Percentiles rank a stretch among this genome's conserved stretches.
Evolutionary conservation across 2,888 invertebrate genomes (phyloP).

Genomic region (Biston stratarius): DNA sequence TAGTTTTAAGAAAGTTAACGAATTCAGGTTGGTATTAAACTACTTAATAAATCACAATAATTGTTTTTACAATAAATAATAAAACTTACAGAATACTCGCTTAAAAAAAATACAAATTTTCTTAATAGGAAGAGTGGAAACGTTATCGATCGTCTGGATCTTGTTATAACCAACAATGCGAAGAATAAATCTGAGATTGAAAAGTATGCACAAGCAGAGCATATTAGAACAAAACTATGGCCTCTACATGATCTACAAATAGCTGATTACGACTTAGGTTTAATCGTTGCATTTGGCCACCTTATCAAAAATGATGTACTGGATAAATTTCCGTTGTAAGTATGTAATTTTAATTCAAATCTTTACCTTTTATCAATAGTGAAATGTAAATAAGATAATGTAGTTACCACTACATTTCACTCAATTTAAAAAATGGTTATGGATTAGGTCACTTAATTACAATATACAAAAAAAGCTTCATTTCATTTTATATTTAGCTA

Average conservation of each 20-base stretch:
- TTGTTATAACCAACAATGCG: slow-evolving; percentile 89
- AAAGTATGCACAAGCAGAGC: slow-evolving; percentile 88
- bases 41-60: not conserved
- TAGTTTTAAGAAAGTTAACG: slow-evolving; percentile 89
- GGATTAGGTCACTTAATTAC: too few relatives aligned
- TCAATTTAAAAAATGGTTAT: too few relatives aligned
- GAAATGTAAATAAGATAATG: too few relatives aligned
- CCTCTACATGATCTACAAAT: slow-evolving; percentile 77
- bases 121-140: slow-evolving; percentile 82
- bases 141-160: slow-evolving; percentile 86
- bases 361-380: too few relatives aligned
- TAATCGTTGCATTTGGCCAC: slow-evolving; percentile 97
- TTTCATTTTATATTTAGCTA: too few relatives aligned
- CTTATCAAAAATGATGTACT: slow-evolving; percentile 93
- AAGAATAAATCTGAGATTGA: slow-evolving; percentile 88
- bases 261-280: slow-evolving; percentile 91
- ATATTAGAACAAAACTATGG: slow-evolving; percentile 89
- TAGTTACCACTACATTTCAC: too few relatives aligned
- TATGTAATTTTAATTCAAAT: slow-evolving; percentile 46
- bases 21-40: slow-evolving; percentile 84
- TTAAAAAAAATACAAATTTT: slow-evolving; percentile 1
- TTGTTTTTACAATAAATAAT: not conserved
- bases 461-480: too few relatives aligned
- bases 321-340: slow-evolving; percentile 93
- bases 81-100: not conserved